Conservation (phyloP, 2,113 vertebrate species). For the Brachypodius melanocephalos region DNA sequence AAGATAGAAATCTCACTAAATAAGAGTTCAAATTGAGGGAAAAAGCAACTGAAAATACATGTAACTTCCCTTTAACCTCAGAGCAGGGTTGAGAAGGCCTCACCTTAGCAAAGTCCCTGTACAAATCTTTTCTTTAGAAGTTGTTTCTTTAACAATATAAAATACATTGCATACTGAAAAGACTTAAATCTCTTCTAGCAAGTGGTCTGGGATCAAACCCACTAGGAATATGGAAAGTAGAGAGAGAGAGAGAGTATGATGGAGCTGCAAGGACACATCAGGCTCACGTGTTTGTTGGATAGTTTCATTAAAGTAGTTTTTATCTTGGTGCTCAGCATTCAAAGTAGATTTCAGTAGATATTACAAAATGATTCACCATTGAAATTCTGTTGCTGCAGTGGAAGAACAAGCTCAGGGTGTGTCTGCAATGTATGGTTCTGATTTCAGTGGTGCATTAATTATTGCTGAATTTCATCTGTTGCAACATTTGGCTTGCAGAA, state of each 20-base stretch:
- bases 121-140: neutral
- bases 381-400: neutral
- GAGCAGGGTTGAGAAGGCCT: fast-evolving
- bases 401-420: constrained; percentile 26
- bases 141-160: neutral
- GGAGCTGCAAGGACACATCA: neutral
- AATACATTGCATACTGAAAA: neutral
- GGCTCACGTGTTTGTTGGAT: neutral
- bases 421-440: neutral
- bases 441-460: neutral
- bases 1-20: neutral
- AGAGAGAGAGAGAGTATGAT: neutral
- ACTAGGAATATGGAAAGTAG: neutral
- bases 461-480: neutral
- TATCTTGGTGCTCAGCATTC: fast-evolving
- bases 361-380: neutral
- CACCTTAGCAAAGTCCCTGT: neutral
- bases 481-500: neutral
- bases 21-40: neutral
- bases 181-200: neutral
- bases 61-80: neutral
- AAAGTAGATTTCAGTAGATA: neutral
- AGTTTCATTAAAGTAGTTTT: neutral
- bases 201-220: neutral
- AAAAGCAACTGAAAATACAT: neutral